phyloP scores from a whole-genome alignment of 2,113 vertebrate species.

The Heterotis niloticus region DNA sequence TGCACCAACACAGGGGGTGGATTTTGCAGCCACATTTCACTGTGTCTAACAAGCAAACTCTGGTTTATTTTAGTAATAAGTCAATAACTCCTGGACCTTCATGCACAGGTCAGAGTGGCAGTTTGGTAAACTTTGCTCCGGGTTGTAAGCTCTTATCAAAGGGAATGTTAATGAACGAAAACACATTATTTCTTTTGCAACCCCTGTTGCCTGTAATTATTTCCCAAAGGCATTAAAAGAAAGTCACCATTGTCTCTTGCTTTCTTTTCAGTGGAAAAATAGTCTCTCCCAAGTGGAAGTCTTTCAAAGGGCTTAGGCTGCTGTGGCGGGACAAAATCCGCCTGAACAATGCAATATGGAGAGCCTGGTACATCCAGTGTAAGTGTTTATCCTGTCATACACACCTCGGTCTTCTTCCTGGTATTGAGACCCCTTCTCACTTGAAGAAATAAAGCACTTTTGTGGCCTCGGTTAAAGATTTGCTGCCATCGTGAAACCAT shows the following conservation, averaged over 20 bases:
- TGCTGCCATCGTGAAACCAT: not conserved
- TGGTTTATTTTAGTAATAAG: not conserved
- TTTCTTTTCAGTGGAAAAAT: constrained; percentile 76
- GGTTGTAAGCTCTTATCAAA: constrained; percentile 1
- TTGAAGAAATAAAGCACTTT: not conserved
- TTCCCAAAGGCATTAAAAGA: not conserved
- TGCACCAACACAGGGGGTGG: not conserved
- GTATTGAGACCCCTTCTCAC: not conserved
- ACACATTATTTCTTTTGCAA: not conserved
- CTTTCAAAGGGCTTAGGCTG: constrained; percentile 89
- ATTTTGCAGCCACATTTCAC: not conserved
- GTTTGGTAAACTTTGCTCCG: constrained; percentile 24
- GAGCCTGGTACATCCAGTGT: constrained; percentile 98
- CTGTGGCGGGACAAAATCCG: constrained; percentile 95
- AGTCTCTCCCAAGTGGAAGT: constrained; percentile 97
- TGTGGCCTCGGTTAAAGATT: not conserved
- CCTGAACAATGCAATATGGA: constrained; percentile 97
- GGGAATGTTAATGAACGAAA: not conserved
- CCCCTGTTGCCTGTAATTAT: not conserved
- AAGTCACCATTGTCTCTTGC: constrained; percentile 14
- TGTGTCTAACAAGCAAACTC: not conserved
- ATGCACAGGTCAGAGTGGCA: not conserved
- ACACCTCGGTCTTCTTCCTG: not conserved
- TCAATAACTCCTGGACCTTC: constrained; percentile 6
- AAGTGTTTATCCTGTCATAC: constrained; percentile 55